phyloP scores from a whole-genome alignment of 92 coral and sea anemone species.

The Epizoanthus scotinus region DNA sequence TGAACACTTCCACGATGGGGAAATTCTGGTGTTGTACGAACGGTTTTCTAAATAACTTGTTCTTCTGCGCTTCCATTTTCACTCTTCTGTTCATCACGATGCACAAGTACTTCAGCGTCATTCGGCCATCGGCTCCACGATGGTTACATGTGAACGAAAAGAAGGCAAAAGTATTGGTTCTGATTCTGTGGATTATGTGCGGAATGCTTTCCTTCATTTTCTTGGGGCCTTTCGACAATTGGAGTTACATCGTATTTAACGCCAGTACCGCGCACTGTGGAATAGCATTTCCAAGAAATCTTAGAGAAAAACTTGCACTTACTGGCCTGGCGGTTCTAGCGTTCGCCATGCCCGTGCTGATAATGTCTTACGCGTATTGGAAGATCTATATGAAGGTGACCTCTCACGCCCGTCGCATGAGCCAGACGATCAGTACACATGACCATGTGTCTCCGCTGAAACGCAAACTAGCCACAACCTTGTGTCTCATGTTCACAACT shows the following conservation, averaged over 20 bases:
- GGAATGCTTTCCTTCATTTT: slow-evolving; percentile 57
- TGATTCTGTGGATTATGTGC: slow-evolving; percentile 60
- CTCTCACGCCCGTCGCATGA: slow-evolving; percentile 56
- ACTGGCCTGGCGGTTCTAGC: slow-evolving; percentile 65
- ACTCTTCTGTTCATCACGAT: slow-evolving; percentile 67
- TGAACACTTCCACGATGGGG: slow-evolving; percentile 47
- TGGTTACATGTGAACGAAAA: slow-evolving; percentile 58
- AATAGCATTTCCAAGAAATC: slow-evolving; percentile 65
- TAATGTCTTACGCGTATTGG: slow-evolving; percentile 72
- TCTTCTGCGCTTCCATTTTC: slow-evolving; percentile 82
- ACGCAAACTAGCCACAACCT: slow-evolving; percentile 68
- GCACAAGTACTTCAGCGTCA: slow-evolving; percentile 76
- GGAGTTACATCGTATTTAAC: slow-evolving; percentile 74
- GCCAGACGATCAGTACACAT: slow-evolving; percentile 28
- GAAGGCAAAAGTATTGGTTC: slow-evolving; percentile 47
- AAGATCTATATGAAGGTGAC: slow-evolving; percentile 70
- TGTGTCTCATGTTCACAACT: slow-evolving; percentile 82
- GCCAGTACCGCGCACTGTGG: slow-evolving; percentile 87
- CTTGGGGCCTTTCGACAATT: slow-evolving; percentile 78
- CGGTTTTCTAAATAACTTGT: slow-evolving; percentile 80
- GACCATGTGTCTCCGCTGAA: slow-evolving; percentile 47
- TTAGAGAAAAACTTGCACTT: slow-evolving; percentile 67
- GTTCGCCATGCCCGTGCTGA: slow-evolving; percentile 58
- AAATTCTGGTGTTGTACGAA: slow-evolving; percentile 62
- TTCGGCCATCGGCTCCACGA: slow-evolving; percentile 50